These are phyloP conservation scores for Lepus americanus DNA, from an alignment of 2,113 vertebrate genomes.

Conservation along the genomic window DNA sequence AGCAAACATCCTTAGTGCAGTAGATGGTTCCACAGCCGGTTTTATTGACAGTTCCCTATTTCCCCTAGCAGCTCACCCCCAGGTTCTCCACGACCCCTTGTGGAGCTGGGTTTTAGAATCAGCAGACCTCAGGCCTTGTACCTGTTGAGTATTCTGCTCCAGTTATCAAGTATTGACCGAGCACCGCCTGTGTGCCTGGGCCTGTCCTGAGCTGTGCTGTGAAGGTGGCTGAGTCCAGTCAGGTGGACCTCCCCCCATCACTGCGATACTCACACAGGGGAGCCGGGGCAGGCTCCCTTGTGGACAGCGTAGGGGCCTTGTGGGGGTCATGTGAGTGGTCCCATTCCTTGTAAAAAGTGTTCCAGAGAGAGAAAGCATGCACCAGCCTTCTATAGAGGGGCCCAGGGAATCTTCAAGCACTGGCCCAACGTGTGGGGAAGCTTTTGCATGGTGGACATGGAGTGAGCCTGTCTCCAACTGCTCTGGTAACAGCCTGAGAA, in stretches of 20 bases:
- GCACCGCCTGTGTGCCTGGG: neutral
- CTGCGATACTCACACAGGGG: neutral
- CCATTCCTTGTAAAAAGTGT: neutral
- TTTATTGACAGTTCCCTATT: neutral
- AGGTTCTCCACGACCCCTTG: neutral
- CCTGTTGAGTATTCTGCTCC: neutral
- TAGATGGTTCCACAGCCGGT: neutral
- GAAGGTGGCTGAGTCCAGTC: neutral
- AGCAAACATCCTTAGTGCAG: neutral
- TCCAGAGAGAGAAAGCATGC: neutral
- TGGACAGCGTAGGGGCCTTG: neutral
- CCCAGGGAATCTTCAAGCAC: neutral
- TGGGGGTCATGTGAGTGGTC: neutral
- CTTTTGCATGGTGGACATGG: neutral
- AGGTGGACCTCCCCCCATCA: neutral
- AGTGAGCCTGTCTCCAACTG: neutral
- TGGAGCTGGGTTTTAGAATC: neutral
- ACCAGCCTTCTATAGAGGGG: neutral
- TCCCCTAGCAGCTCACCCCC: neutral
- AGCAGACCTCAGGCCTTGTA: neutral
- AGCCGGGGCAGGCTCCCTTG: neutral
- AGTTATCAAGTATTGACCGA: neutral
- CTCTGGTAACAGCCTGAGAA: neutral
- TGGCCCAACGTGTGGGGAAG: neutral
- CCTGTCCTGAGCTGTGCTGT: neutral